Conservation (phyloP, 2,113 vertebrate species). For the Rhynchomys soricoides region DNA sequence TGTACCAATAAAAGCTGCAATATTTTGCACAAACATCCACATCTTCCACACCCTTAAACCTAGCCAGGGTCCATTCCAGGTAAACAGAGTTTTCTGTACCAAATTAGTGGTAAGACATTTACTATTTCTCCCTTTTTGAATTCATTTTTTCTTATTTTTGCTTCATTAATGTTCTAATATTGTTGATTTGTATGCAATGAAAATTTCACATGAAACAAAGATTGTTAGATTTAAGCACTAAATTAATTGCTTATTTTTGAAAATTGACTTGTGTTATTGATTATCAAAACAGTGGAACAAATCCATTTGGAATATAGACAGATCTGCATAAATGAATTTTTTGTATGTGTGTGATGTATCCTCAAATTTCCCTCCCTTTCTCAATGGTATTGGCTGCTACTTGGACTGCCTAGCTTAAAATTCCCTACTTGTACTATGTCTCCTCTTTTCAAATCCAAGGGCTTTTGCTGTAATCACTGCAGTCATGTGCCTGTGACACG, state of each 20-base stretch:
- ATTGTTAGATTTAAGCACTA: not conserved
- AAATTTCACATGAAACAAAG: not conserved
- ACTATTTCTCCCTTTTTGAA: not conserved
- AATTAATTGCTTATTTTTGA: slow-evolving; percentile 45
- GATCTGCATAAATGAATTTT: not conserved
- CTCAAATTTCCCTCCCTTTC: not conserved
- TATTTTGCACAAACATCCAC: not conserved
- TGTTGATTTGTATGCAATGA: not conserved
- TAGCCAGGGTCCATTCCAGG: not conserved
- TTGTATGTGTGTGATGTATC: not conserved
- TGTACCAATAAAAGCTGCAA: not conserved
- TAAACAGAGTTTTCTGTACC: not conserved
- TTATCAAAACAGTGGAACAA: not conserved
- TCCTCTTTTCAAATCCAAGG: slow-evolving; percentile 29
- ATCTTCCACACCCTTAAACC: not conserved
- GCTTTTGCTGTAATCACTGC: slow-evolving; percentile 21
- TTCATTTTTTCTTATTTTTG: not conserved
- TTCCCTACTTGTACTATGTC: not conserved
- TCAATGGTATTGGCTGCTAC: not conserved
- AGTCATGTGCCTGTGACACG: slow-evolving; percentile 37
- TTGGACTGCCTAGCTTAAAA: not conserved
- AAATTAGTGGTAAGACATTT: not conserved
- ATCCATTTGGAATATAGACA: not conserved
- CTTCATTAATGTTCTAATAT: not conserved
- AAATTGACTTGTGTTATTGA: not conserved